Conservation (phyloP, 2,888 invertebrate genomes). For the Drosophila fulvimacula region DNA sequence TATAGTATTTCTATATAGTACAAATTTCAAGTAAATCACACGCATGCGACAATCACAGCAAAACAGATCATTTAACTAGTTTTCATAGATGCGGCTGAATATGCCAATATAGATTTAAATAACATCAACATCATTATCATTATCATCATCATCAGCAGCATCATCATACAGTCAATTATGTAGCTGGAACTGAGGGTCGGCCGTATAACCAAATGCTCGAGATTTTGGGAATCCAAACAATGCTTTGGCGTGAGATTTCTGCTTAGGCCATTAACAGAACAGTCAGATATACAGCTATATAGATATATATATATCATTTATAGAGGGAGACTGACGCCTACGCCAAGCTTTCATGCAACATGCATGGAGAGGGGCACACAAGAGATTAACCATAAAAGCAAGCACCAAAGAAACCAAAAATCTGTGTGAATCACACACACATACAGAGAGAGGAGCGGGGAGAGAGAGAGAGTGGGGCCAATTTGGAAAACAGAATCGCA, state of each 20-base stretch:
- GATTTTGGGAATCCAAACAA: conserved; percentile 28
- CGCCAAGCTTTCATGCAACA: conserved; percentile 66
- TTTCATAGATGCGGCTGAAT: conserved; percentile 42
- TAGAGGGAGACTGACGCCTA: conserved; percentile 44
- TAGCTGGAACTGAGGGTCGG: conserved; percentile 37
- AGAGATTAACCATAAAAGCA: conserved; percentile 17
- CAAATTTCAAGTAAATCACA: background rate
- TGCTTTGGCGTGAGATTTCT: conserved; percentile 42
- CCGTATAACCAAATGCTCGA: conserved; percentile 46
- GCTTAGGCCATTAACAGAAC: conserved; percentile 45
- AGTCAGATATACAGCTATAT: conserved; percentile 21
- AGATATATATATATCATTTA: conserved; percentile 13
- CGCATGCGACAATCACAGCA: conserved; percentile 26
- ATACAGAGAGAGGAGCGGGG: background rate
- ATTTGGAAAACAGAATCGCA: conserved; percentile 1
- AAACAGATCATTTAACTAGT: conserved; percentile 43
- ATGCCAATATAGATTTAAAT: conserved; percentile 22
- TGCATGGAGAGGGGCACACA: conserved; percentile 15
- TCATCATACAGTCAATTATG: conserved; percentile 41
- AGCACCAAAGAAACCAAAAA: conserved; percentile 29
- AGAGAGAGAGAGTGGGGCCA: background rate
- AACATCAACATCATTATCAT: conserved; percentile 19
- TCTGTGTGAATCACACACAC: conserved; percentile 19
- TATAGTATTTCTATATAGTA: background rate
- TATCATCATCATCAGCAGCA: background rate